Percentiles rank a stretch among this genome's conserved stretches.
Conservation (phyloP, 2,888 invertebrate genomes). For the Stomorhina lunata region DNA sequence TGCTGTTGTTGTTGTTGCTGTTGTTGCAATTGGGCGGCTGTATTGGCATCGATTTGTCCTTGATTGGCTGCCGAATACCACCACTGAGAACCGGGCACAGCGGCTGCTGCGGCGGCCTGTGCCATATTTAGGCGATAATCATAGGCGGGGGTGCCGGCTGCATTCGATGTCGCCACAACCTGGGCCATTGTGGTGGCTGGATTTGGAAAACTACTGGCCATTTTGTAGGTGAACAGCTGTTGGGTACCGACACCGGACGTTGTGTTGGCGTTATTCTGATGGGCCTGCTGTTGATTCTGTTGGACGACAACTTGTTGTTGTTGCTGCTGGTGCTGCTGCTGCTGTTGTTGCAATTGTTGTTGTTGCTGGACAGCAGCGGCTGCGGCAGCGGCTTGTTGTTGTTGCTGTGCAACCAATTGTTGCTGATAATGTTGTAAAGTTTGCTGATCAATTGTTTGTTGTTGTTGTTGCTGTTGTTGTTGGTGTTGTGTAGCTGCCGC, state of each 20-base stretch:
- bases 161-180: slow-evolving; percentile 84
- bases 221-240: slow-evolving; percentile 91
- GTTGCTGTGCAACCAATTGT: slow-evolving; percentile 81
- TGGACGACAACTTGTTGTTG: slow-evolving; percentile 80
- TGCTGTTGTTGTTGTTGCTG: slow-evolving; percentile 81
- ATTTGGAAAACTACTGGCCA: slow-evolving; percentile 90
- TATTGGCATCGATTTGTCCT: slow-evolving; percentile 82
- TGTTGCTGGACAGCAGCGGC: slow-evolving; percentile 75
- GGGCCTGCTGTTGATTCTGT: slow-evolving; percentile 81
- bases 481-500: slow-evolving; percentile 81
- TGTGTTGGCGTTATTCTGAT: slow-evolving; percentile 82
- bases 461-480: slow-evolving; percentile 81
- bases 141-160: slow-evolving; percentile 83
- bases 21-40: slow-evolving; percentile 82
- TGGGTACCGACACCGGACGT: slow-evolving; percentile 83
- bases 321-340: slow-evolving; percentile 80
- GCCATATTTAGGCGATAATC: slow-evolving; percentile 87
- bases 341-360: slow-evolving; percentile 79
- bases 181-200: slow-evolving; percentile 85
- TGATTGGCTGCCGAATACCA: slow-evolving; percentile 85
- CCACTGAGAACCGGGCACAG: slow-evolving; percentile 86
- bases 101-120: slow-evolving; percentile 80
- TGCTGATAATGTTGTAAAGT: slow-evolving; percentile 82
- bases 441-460: slow-evolving; percentile 81
- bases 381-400: slow-evolving; percentile 79